phyloP scores from a whole-genome alignment of 2,797 vertebrate genomes.

The Anas georgica region DNA sequence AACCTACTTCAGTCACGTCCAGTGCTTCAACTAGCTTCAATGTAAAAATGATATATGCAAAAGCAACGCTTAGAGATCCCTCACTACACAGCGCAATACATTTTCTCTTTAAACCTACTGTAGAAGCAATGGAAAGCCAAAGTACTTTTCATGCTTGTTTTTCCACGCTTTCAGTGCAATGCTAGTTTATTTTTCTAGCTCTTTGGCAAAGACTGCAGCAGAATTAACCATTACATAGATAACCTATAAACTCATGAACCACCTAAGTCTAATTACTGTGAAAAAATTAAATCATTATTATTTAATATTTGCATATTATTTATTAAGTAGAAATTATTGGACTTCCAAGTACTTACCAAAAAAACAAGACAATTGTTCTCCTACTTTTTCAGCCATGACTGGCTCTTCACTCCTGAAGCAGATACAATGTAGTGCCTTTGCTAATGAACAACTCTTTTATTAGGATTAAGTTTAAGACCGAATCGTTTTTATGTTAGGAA shows the following conservation, averaged over 20 bases:
- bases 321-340: not conserved
- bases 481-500: not conserved
- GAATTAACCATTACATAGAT: not conserved
- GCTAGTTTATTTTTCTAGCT: not conserved
- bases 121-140: not conserved
- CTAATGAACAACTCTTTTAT: not conserved
- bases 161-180: not conserved
- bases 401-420: not conserved
- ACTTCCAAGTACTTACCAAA: conserved; percentile 1
- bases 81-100: not conserved
- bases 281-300: not conserved
- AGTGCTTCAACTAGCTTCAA: not conserved
- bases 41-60: not conserved
- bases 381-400: not conserved
- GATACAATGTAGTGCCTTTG: not conserved
- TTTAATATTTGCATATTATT: not conserved
- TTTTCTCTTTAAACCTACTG: not conserved
- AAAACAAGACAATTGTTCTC: not conserved
- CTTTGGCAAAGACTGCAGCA: not conserved
- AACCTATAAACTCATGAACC: not conserved
- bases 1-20: not conserved
- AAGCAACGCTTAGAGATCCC: not conserved
- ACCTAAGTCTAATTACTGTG: not conserved
- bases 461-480: not conserved
- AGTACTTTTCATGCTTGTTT: not conserved